phyloP scores from a whole-genome alignment of 2,113 vertebrate species.

The Centropristis striata region DNA sequence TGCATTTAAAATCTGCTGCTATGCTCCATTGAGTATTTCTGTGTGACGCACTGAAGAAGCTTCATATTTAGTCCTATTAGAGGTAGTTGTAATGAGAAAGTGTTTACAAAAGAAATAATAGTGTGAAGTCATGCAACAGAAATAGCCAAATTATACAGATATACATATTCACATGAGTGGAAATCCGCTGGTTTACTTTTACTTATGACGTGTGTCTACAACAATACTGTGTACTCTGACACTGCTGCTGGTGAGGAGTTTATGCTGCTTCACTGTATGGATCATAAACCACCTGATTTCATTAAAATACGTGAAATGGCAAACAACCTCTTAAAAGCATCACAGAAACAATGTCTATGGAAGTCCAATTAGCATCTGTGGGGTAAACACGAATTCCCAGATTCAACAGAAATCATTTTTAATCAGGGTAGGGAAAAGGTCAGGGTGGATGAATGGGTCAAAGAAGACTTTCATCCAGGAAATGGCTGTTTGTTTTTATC shows the following conservation, averaged over 20 bases:
- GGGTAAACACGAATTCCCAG: too few relatives aligned
- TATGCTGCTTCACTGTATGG: neutral
- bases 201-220: neutral
- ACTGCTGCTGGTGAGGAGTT: slow-evolving; percentile 8
- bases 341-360: too few relatives aligned
- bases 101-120: slow-evolving; percentile 17
- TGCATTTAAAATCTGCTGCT: slow-evolving; percentile 44
- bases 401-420: too few relatives aligned
- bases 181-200: slow-evolving; percentile 25
- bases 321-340: too few relatives aligned
- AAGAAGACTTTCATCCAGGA: too few relatives aligned
- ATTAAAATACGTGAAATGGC: too few relatives aligned
- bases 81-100: slow-evolving; percentile 58
- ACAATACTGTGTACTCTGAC: slow-evolving; percentile 10
- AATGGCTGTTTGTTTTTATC: too few relatives aligned
- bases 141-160: neutral
- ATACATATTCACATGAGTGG: slow-evolving; percentile 10
- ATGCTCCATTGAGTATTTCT: slow-evolving; percentile 28
- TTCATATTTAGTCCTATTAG: slow-evolving; percentile 35
- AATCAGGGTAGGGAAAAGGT: too few relatives aligned
- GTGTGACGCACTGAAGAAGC: slow-evolving; percentile 16
- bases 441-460: too few relatives aligned
- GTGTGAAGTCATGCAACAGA: slow-evolving; percentile 18
- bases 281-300: too few relatives aligned
- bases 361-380: too few relatives aligned